Percentiles rank a stretch among this genome's conserved stretches.
Evolutionary conservation across 2,888 invertebrate genomes (phyloP).

Genomic region (Eupithecia subfuscata): DNA sequence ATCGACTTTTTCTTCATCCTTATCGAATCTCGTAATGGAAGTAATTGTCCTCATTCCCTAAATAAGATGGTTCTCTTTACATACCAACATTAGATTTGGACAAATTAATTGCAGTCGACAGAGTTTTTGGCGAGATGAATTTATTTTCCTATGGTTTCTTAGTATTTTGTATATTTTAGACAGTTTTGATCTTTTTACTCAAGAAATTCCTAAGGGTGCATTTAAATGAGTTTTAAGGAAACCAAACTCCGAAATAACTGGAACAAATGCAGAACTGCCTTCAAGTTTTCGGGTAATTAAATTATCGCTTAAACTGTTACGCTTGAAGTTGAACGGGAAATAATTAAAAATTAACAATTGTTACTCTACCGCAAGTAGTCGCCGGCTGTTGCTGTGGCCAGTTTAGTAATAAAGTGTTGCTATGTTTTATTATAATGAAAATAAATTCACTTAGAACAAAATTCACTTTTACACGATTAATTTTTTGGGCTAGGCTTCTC

Average conservation of each 20-base stretch:
- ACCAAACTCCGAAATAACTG: conserved; percentile 17
- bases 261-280: conserved; percentile 36
- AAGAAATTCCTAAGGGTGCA: not conserved
- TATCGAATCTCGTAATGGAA: conserved; percentile 51
- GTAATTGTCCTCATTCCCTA: conserved; percentile 66
- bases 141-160: not conserved
- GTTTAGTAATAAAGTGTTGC: not conserved
- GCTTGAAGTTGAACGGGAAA: conserved; percentile 46
- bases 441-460: not conserved
- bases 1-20: conserved; percentile 79
- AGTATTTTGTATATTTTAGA: not conserved
- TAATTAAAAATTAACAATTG: conserved; percentile 54
- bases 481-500: no score
- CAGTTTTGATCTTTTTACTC: not conserved
- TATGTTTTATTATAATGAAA: not conserved
- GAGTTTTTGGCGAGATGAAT: not conserved
- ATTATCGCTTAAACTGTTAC: conserved; percentile 44
- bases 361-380: conserved; percentile 48
- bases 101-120: not conserved
- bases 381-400: conserved; percentile 15
- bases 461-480: no score
- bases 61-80: conserved; percentile 44
- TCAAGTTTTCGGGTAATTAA: conserved; percentile 42
- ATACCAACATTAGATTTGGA: not conserved
- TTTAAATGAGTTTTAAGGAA: not conserved